A percentile compares a stretch with the other conserved stretches of the same genome.
phyloP scores from a whole-genome alignment of 2,797 vertebrate species.

The Oceanodroma leucorhoa region DNA sequence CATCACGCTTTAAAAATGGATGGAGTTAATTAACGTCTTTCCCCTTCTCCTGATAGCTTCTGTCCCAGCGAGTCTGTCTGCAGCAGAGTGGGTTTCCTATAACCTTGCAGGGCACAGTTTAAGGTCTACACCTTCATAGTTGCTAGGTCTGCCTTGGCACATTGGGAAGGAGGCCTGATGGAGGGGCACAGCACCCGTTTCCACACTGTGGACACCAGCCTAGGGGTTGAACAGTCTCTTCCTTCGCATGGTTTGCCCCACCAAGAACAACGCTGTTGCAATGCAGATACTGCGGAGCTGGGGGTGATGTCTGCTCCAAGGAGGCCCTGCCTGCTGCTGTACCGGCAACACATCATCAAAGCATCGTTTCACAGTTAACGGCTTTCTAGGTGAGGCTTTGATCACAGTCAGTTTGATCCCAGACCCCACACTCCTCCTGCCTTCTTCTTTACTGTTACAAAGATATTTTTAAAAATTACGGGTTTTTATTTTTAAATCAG shows the following conservation, averaged over 20 bases:
- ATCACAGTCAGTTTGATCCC: neutral
- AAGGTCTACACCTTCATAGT: neutral
- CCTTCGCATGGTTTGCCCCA: neutral
- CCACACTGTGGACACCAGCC: neutral
- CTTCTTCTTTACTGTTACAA: neutral
- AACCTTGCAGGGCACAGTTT: neutral
- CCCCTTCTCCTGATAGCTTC: neutral
- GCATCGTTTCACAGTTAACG: neutral
- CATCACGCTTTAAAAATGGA: fast-evolving
- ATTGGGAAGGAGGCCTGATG: fast-evolving
- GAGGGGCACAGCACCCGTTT: neutral
- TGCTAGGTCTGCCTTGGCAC: neutral
- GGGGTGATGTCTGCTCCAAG: neutral
- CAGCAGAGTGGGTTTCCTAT: neutral
- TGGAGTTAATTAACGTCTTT: neutral
- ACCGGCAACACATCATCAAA: neutral
- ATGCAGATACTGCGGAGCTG: neutral
- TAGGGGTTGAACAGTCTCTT: neutral
- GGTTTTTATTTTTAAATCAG: neutral
- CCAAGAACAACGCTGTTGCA: fast-evolving
- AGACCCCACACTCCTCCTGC: neutral
- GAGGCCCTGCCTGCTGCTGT: neutral
- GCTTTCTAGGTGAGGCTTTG: neutral
- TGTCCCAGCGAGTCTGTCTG: neutral
- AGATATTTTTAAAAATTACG: neutral